Conservation (phyloP, 2,113 vertebrate species). For the Ceuthmochares aereus region DNA sequence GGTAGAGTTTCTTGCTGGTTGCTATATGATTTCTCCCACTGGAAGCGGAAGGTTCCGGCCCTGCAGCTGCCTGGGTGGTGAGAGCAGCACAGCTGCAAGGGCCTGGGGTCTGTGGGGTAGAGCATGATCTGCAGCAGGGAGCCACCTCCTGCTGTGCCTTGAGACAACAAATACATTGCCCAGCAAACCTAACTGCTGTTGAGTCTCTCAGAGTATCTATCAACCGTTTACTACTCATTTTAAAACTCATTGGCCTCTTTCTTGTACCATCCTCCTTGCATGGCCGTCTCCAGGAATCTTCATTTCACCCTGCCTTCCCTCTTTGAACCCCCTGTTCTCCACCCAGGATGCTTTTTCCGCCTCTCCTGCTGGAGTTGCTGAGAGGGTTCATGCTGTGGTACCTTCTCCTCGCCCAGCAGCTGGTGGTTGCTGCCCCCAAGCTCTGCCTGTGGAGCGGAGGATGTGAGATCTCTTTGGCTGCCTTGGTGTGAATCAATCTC, state of each 20-base stretch:
- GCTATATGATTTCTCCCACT: fast-evolving
- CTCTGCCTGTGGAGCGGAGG: background rate
- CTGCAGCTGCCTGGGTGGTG: background rate
- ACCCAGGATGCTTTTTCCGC: background rate
- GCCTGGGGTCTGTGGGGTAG: background rate
- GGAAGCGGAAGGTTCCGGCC: fast-evolving
- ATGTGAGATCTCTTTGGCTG: fast-evolving
- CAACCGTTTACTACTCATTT: background rate
- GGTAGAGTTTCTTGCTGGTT: background rate
- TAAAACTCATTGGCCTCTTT: background rate
- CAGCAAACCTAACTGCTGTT: background rate
- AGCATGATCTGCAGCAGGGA: background rate
- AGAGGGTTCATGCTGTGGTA: background rate
- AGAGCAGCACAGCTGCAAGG: background rate
- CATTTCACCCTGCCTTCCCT: background rate
- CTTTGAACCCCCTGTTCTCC: background rate
- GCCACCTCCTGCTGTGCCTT: background rate
- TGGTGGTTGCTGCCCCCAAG: background rate
- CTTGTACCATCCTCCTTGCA: background rate
- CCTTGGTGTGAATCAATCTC: background rate
- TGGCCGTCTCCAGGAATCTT: background rate
- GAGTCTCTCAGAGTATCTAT: background rate
- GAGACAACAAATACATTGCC: background rate
- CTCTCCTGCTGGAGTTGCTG: background rate
- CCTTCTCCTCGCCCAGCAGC: background rate